These are phyloP conservation scores for Scaptomyza pallida DNA, from an alignment of 1,140 invertebrate genomes.

Conservation along the genomic window DNA sequence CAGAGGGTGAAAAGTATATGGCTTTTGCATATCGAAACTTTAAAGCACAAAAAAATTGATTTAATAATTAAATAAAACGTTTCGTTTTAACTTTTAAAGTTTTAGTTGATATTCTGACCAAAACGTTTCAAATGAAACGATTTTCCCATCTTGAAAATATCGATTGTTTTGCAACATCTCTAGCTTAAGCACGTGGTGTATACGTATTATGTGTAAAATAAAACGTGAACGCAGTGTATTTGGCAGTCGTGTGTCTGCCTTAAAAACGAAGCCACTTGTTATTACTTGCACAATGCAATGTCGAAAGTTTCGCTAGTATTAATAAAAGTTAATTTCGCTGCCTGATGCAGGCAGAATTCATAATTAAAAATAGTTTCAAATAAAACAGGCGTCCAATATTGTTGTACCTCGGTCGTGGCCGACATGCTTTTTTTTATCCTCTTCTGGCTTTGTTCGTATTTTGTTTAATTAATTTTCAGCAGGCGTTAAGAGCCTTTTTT, in stretches of 20 bases:
- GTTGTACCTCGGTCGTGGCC: neutral
- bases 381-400: conserved; percentile 31
- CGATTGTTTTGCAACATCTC: too few species aligned
- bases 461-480: conserved; percentile 50
- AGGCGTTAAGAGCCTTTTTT: conserved; percentile 1
- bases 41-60: too few species aligned
- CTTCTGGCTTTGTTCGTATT: conserved; percentile 16
- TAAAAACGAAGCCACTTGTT: conserved; percentile 42
- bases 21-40: too few species aligned
- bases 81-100: too few species aligned
- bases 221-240: neutral
- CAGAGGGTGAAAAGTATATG: neutral
- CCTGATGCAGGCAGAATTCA: conserved; percentile 57
- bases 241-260: conserved; percentile 13
- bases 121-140: too few species aligned
- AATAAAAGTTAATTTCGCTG: conserved; percentile 70
- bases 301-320: conserved; percentile 61
- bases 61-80: too few species aligned
- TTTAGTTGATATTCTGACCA: too few species aligned
- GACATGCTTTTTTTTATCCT: conserved; percentile 2
- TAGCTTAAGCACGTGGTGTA: too few species aligned
- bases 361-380: conserved; percentile 77
- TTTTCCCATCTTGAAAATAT: too few species aligned
- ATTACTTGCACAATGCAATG: conserved; percentile 51
- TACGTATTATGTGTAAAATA: too few species aligned